Evolutionary conservation across 2,888 invertebrate genomes (phyloP), one percentile per base, ranked within the genome.

Genomic region (Lycocerus yunnanus): DNA sequence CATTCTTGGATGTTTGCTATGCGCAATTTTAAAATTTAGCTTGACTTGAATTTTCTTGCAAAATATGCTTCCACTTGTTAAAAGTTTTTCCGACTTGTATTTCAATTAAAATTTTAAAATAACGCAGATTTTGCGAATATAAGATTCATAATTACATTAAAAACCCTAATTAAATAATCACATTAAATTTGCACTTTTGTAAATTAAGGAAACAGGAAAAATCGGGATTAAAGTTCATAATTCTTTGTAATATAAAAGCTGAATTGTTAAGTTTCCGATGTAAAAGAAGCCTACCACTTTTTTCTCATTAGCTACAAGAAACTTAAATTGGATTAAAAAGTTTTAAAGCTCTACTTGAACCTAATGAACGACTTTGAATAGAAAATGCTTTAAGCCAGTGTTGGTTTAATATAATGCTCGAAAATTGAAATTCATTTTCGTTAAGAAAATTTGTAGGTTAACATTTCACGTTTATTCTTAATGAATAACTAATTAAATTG

Each of bases 271-370:
- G 58, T 24, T 69, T 72, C 14, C 11, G 60, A 69, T 67, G 58
- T 66, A 66, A 75, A 72, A 43, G 60, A 71, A 63, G 20, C 18
- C 68, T 18, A 67, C 69, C 74, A 69, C 72, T 74, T 77, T 78
- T 77, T 75, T 71, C 79, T 79, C 78, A 78, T 79, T 79, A 79
- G 72, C 72, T 61, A 58, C 69, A 73, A 72, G 73, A 77, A 77
- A 79, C 76, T 79, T 78, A 78, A 79, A 79, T 77, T 75, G 77
- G 76, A 78, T 79, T 78, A 76, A 78, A 75, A 77, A 76, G 67
- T 77, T 78, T 61, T 61, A 60, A 60, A 67, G 69, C 69, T 72
- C 71, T 74, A 69, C 74, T 69, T 72, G 72, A 77, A 74, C 67
- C 74, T 68, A 69, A 70, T 68, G 74, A 70, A 67, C 67, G 15